Conservation (phyloP, 2,113 vertebrate species). For the Mormyrus iriodes region DNA sequence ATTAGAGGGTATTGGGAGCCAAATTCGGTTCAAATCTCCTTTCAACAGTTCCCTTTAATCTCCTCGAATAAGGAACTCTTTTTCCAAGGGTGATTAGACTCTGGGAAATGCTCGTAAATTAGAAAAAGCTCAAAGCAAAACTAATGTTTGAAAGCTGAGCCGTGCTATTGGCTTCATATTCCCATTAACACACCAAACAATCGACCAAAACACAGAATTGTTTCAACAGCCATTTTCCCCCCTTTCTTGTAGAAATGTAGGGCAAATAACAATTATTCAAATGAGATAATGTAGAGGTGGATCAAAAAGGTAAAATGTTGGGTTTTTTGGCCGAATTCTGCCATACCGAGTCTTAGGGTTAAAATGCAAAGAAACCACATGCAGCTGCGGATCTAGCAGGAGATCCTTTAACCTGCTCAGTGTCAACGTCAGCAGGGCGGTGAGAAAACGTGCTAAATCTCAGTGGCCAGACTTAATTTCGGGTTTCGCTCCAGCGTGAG, state of each 20-base stretch:
- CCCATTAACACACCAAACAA: constrained; percentile 2
- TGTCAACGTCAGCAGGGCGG: background rate
- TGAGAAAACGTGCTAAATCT: background rate
- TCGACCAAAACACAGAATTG: background rate
- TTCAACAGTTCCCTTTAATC: constrained; percentile 20
- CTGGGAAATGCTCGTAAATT: constrained; percentile 13
- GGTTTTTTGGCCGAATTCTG: background rate
- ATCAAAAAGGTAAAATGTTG: background rate
- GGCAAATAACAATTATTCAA: constrained; percentile 1
- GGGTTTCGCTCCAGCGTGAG: background rate
- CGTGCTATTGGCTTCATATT: background rate
- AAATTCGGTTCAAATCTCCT: constrained; percentile 18
- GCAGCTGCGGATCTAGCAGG: background rate
- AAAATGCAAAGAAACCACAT: background rate
- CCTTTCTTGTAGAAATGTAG: background rate
- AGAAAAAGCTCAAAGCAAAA: background rate
- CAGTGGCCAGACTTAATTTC: background rate
- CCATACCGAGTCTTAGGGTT: background rate
- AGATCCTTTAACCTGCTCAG: background rate
- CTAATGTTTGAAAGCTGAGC: background rate
- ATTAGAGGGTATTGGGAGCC: constrained; percentile 17
- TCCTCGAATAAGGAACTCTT: constrained; percentile 6
- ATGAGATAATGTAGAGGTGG: background rate
- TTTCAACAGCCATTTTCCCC: background rate
- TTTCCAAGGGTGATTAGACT: constrained; percentile 9